Base-by-base conservation (phyloP, 2,113 vertebrate species). In the Carassius auratus region DNA sequence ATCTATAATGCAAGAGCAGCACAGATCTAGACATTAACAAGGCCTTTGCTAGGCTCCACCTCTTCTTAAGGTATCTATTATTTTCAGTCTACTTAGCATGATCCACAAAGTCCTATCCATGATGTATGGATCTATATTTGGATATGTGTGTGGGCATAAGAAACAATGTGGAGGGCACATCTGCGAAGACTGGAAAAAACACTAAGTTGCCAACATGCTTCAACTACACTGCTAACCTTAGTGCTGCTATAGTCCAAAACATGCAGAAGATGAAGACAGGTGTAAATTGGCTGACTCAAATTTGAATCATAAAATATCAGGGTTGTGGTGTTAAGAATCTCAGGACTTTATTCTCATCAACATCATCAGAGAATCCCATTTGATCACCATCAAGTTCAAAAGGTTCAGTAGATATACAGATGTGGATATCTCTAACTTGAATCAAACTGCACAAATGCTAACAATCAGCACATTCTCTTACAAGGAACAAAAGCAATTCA, bases 81-180 rank as follows among this genome's bases (percentile, higher is more conserved):
- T 87, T 84, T 84, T 84, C 81, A 30, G 71, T 76, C 45, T 17
- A 48, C 52, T 62, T 84, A 80, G 17, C 52, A 42, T 62, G 57
- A 73, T 61, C 52, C 19, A 62, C 50, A 73, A 23, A 45, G 75
- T 59, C 68, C 76, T 30, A 21, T 23, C 17, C 23, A 55, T 19
- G 66, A 84, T 79, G 86, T 87, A 74, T 80, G 45, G 52, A 84
- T 80, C 82, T 87, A 86, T 86, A 64, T 83, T 83, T 83, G 82
- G 55, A 5, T 61, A 75, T 48, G 71, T 75, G 33, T 14, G 76
- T 88, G 80, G 66, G 87, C 21, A 83, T 75, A 21, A 76, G 66
- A 80, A 79, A 76, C 30, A 57, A 78, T 85, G 45, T 85, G 13
- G 66, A 19, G 84, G 21, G 62, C 75, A 66, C 68, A 86, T 84